Evolutionary conservation across 1,140 invertebrate species (phyloP), one percentile per base, ranked within the genome.

Genomic region (Leptopilina boulardi): DNA sequence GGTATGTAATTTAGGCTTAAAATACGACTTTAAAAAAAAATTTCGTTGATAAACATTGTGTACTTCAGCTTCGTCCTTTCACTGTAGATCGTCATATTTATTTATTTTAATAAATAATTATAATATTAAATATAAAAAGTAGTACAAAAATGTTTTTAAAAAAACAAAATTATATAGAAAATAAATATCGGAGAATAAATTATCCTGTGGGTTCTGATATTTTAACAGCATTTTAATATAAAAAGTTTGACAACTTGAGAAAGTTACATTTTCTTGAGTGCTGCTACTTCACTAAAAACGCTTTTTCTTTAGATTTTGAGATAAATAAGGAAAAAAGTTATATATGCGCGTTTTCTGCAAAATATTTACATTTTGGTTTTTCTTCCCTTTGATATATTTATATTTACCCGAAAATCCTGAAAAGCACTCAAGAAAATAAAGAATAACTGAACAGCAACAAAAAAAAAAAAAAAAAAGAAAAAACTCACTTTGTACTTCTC

Each of bases 261-360:
- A 66, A 26, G 56, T 21, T 59, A 9, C 56, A 59, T 59, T 59
- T 26, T 9, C 56, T 59, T 59, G 56, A 59, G 56, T 59, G 56
- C 56, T 59, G 19, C 21, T 59, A 11, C 10, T 59, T 59, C 3
- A 59, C 21, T 21, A 4, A 15, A 51, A 26, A 21, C 4, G 6
- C 21, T 26, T 59, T 26, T 13, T 59, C 56, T 59, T 21, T 3
- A 59, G 2, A 3, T 10, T 59, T 15, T 3, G 0, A 59, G 56
- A 59, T 26, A 21, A 26, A 59, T 23, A 59, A 21, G 5, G 56
- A 59, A 59, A 30, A 66, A 66, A 38, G 21, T 26, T 59, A 26
- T 26, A 59, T 26, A 59, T 30, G 23, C 56, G 26, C 23, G 26
- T 66, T 30, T 66, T 30, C 23, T n/a, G 11, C 5, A 66, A 30